Evolutionary conservation across 2,113 vertebrate genomes (phyloP).

Genomic region (Phalacrocorax carbo): DNA sequence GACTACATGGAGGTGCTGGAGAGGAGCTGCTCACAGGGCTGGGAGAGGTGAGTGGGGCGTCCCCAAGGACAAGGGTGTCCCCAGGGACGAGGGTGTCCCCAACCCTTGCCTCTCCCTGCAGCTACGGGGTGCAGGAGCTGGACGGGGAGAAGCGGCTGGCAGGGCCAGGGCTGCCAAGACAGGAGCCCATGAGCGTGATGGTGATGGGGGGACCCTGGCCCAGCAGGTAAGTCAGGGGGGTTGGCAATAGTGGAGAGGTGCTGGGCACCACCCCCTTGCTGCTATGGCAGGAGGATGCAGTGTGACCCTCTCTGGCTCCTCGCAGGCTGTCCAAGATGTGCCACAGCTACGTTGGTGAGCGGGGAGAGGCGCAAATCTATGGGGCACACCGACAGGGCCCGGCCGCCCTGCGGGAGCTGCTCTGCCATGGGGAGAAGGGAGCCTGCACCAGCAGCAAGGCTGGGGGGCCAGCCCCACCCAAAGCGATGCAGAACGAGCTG

Average conservation of each 20-base stretch:
- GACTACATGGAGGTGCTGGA: slow-evolving; percentile 48
- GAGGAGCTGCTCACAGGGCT: slow-evolving; percentile 18
- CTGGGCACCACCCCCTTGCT: rapidly evolving
- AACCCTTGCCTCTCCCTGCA: background rate
- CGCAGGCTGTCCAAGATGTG: slow-evolving; percentile 51
- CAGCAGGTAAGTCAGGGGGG: background rate
- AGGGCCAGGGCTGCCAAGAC: background rate
- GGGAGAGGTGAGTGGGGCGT: background rate
- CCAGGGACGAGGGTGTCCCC: background rate
- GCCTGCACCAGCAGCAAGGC: background rate
- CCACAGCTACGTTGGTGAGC: slow-evolving; percentile 34
- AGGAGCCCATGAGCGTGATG: background rate
- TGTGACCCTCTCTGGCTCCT: rapidly evolving
- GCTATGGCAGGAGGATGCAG: rapidly evolving
- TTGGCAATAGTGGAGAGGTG: rapidly evolving
- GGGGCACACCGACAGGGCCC: background rate
- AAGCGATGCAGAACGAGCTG: slow-evolving; percentile 40
- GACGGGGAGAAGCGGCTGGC: slow-evolving; percentile 8
- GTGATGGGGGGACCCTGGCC: slow-evolving; percentile 38
- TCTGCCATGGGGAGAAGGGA: slow-evolving; percentile 33
- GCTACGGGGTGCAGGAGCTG: slow-evolving; percentile 45
- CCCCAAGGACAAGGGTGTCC: rapidly evolving
- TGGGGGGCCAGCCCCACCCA: background rate
- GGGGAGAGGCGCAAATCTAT: background rate
- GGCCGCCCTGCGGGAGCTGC: background rate